Conservation (phyloP, 2,797 vertebrate genomes). For the Falco naumanni region DNA sequence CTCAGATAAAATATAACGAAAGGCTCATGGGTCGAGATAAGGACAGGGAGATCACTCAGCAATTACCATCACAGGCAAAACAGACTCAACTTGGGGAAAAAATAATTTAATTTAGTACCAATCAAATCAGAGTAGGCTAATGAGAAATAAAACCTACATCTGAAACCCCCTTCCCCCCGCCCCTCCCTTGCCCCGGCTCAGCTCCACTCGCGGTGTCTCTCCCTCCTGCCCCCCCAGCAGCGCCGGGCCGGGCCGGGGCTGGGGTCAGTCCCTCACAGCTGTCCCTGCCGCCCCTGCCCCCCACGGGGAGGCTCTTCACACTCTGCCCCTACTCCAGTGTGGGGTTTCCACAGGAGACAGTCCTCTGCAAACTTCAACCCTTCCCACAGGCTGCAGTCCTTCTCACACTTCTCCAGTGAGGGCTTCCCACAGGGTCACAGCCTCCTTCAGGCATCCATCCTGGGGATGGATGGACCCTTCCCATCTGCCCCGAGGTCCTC, state of each 20-base stretch:
- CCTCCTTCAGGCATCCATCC: too few relatives aligned
- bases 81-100: neutral
- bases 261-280: neutral
- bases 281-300: neutral
- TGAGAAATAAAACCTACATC: neutral
- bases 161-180: neutral
- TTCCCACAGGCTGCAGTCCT: too few relatives aligned
- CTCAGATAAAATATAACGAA: neutral
- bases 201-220: neutral
- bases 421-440: too few relatives aligned
- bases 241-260: neutral
- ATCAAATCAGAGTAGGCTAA: neutral
- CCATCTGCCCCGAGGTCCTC: too few relatives aligned
- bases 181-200: neutral
- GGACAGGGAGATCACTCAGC: neutral
- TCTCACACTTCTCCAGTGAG: too few relatives aligned
- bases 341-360: too few relatives aligned
- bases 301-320: too few relatives aligned
- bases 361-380: too few relatives aligned
- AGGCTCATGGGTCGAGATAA: neutral
- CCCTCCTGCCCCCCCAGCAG: neutral
- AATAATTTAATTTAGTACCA: neutral
- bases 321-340: too few relatives aligned
- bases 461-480: too few relatives aligned
- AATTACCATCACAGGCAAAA: neutral